Evolutionary conservation across 1,140 invertebrate species (phyloP), one percentile per base, ranked within the genome.

Genomic region (Asobara japonica): DNA sequence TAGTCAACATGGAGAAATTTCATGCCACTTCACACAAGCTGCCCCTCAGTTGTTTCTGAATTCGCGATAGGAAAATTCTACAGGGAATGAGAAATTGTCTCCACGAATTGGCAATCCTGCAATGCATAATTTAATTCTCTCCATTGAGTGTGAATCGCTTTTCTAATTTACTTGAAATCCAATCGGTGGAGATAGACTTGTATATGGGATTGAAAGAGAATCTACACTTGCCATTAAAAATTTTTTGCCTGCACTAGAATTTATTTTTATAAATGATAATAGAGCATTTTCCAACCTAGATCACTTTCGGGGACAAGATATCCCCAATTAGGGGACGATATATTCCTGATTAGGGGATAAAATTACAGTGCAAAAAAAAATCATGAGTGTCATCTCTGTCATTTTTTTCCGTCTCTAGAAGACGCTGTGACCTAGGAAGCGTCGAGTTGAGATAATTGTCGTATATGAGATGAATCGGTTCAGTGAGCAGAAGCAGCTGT

Each of bases 51-150:
- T n/a, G n/a, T n/a, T n/a, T n/a, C n/a, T n/a, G n/a, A n/a, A n/a
- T n/a, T n/a, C n/a, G n/a, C n/a, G n/a, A n/a, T n/a, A n/a, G n/a
- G n/a, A n/a, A n/a, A n/a, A n/a, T 33, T 33, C n/a, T 7, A 5
- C 18, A 1, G n/a, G 13, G 27, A 82, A 82, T 79, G 78, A 79
- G 45, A 69, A 65, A 82, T 82, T 80, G 76, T 71, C 48, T 27
- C 33, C 65, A 65, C 41, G 75, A 77, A 83, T 84, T 83, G 82
- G 76, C 82, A 83, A 83, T 83, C 79, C n/a, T 82, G 74, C 76
- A 77, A 77, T 68, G 30, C 69, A 74, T 78, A 78, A 80, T 74
- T 74, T 73, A 66, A 65, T 77, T 65, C 72, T 38, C 41, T 20
- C 65, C 62, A 68, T 75, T 71, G 65, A 41, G 71, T 79, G 73